These are phyloP conservation scores for Physella acuta DNA, from an alignment of 1,140 invertebrate species.

Conservation along the genomic window DNA sequence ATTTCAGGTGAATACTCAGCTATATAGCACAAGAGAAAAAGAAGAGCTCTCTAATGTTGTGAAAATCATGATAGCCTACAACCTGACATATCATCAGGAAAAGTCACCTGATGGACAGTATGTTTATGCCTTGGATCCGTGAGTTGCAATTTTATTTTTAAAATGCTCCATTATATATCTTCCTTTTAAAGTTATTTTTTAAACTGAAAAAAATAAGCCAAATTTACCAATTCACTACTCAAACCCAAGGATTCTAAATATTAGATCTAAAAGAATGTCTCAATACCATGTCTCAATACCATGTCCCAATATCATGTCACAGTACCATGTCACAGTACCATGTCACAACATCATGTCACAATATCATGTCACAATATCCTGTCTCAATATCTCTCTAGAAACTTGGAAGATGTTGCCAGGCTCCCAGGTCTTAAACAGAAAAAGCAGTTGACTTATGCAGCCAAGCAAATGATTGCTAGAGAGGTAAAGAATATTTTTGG, in stretches of 20 bases:
- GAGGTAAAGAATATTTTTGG: slow-evolving; percentile 62
- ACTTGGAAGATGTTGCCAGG: slow-evolving; percentile 63
- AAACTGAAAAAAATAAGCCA: no score
- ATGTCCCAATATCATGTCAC: no score
- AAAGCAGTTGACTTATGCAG: slow-evolving; percentile 67
- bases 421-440: slow-evolving; percentile 60
- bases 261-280: no score
- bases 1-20: slow-evolving; percentile 68
- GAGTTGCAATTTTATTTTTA: slow-evolving; percentile 60
- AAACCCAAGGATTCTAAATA: no score
- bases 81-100: slow-evolving; percentile 82
- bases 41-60: slow-evolving; percentile 73
- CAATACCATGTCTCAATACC: no score
- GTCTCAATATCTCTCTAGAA: no score
- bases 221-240: no score
- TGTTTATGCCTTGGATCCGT: slow-evolving; percentile 80
- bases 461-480: slow-evolving; percentile 76
- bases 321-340: no score
- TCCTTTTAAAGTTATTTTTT: no score
- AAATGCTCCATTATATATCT: no score
- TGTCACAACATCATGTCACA: no score
- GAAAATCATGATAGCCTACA: slow-evolving; percentile 84
- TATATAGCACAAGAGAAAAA: slow-evolving; percentile 78
- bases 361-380: no score
- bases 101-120: slow-evolving; percentile 76